A percentile compares a stretch with the other conserved stretches of the same genome.
phyloP scores from a whole-genome alignment of 2,888 invertebrate species.

The Physocephala rufipes region DNA sequence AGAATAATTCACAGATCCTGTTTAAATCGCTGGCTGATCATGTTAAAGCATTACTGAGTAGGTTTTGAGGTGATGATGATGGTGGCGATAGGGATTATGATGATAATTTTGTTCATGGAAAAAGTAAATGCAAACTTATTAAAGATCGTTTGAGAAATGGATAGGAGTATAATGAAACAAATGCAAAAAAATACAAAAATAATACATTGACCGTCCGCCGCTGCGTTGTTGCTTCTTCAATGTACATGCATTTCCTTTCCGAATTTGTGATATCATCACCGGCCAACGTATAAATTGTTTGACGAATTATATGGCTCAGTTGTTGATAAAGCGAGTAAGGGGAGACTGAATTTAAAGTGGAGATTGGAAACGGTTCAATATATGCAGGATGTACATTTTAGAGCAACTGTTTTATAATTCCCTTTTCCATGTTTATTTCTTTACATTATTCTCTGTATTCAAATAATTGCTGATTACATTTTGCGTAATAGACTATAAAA shows the following conservation, averaged over 20 bases:
- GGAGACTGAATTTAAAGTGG: constrained; percentile 20
- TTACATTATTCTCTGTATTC: constrained; percentile 25
- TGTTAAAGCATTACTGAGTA: neutral
- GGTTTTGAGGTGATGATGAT: constrained; percentile 23
- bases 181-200: neutral
- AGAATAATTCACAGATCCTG: neutral
- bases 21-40: constrained; percentile 6
- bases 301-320: neutral
- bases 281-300: neutral
- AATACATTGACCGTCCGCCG: neutral
- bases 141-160: constrained; percentile 12
- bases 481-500: constrained; percentile 12
- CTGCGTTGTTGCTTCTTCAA: constrained; percentile 23
- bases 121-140: constrained; percentile 23
- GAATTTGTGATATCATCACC: neutral
- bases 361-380: constrained; percentile 15
- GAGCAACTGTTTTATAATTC: constrained; percentile 20
- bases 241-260: constrained; percentile 1
- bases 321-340: neutral
- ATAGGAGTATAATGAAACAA: constrained; percentile 1
- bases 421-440: constrained; percentile 13
- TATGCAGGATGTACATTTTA: constrained; percentile 23
- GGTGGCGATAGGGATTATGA: neutral
- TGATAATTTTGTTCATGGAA: constrained; percentile 6
- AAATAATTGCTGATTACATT: constrained; percentile 17